A percentile compares a stretch with the other conserved stretches of the same genome.
Evolutionary conservation across 2,888 invertebrate species (phyloP).

Genomic region (Chouioia cunea): DNA sequence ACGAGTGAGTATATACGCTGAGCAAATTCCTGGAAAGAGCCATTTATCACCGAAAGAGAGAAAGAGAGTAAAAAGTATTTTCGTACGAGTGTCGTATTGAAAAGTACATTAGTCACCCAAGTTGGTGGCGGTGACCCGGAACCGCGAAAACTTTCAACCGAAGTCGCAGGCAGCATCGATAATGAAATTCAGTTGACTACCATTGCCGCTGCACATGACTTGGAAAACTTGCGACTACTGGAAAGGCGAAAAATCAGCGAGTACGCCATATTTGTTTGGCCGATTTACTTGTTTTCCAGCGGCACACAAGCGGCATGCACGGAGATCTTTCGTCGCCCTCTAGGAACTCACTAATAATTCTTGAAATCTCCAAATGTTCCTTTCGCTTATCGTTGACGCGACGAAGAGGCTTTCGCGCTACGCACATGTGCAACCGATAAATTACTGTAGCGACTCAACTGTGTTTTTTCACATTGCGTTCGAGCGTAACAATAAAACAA

Average conservation of each 20-base stretch:
- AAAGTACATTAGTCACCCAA: conserved; percentile 9
- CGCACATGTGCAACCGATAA: conserved; percentile 59
- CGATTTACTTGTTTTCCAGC: conserved; percentile 35
- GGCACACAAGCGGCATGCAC: background rate
- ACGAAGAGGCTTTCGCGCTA: background rate
- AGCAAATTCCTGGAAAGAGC: no score
- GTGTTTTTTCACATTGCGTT: conserved; percentile 34
- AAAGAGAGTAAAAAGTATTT: no score
- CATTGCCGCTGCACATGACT: background rate
- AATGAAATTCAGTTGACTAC: conserved; percentile 22
- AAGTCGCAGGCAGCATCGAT: background rate
- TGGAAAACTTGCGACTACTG: background rate
- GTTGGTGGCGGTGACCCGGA: background rate
- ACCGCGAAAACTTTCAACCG: conserved; percentile 1
- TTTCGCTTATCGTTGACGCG: conserved; percentile 43
- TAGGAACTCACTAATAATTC: conserved; percentile 54
- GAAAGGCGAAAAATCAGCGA: conserved; percentile 9
- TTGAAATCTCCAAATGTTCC: conserved; percentile 32
- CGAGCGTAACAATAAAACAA: conserved; percentile 16
- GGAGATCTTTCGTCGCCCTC: conserved; percentile 25
- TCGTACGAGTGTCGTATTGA: background rate
- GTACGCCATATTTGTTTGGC: conserved; percentile 6
- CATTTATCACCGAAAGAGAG: no score
- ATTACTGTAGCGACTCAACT: conserved; percentile 50
- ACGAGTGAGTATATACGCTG: no score